phyloP scores from a whole-genome alignment of 2,113 vertebrate species.

The Indicator maculatus region DNA sequence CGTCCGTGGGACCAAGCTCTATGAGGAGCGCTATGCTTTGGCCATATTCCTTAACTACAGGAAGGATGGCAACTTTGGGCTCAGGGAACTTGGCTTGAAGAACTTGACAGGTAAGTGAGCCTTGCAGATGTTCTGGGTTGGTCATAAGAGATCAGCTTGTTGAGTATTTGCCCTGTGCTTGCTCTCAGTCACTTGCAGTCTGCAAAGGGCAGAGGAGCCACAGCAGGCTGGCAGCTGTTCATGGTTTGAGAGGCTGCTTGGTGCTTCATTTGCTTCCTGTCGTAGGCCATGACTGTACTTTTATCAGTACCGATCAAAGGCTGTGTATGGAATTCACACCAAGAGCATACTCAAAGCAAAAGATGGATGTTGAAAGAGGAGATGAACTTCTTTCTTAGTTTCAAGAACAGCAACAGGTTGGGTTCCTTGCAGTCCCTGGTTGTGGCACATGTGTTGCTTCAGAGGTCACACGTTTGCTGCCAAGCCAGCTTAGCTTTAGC shows the following conservation, averaged over 20 bases:
- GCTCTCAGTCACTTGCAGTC: not conserved
- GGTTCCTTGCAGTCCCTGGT: not conserved
- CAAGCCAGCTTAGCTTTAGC: not conserved
- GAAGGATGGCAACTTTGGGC: constrained; percentile 89
- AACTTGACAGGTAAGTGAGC: constrained; percentile 89
- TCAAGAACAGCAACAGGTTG: not conserved
- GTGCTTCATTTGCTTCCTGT: not conserved
- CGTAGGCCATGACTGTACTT: not conserved
- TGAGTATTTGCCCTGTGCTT: not conserved
- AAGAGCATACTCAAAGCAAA: not conserved
- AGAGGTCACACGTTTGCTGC: not conserved
- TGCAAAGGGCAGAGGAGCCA: not conserved
- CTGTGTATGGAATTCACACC: not conserved
- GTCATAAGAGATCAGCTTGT: not conserved
- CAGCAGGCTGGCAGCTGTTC: not conserved
- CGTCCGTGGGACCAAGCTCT: constrained; percentile 92
- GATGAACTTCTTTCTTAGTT: not conserved
- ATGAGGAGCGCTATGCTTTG: constrained; percentile 91
- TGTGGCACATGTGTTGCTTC: not conserved
- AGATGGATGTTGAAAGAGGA: not conserved
- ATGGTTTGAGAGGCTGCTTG: not conserved
- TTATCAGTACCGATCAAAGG: not conserved
- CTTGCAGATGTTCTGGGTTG: not conserved
- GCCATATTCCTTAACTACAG: constrained; percentile 98
- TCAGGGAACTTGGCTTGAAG: constrained; percentile 91